Percentiles rank a stretch among this genome's conserved stretches.
Evolutionary conservation across 2,888 invertebrate species (phyloP).

Genomic region (Andrena praecox): DNA sequence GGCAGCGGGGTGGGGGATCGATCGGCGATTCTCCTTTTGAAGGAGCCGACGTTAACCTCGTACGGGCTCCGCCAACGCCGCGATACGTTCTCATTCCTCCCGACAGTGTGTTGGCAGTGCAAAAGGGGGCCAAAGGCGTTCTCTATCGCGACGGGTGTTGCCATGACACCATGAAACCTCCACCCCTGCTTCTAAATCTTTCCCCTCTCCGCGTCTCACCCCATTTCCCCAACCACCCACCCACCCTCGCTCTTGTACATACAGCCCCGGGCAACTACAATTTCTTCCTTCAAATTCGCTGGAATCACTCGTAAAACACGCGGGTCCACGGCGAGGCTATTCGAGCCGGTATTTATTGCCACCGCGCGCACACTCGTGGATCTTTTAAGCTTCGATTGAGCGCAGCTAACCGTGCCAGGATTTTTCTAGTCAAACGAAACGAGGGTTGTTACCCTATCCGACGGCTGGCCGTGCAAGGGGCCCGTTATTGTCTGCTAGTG

Average conservation of each 20-base stretch:
- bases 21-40: conserved; percentile 69
- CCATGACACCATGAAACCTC: conserved; percentile 83
- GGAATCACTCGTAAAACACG: conserved; percentile 60
- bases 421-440: neutral
- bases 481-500: neutral
- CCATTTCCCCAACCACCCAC: neutral
- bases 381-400: conserved; percentile 23
- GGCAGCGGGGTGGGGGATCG: conserved; percentile 51
- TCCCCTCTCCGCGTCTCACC: conserved; percentile 48
- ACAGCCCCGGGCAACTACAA: conserved; percentile 59
- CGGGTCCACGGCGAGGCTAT: neutral
- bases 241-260: conserved; percentile 44
- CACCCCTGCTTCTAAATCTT: conserved; percentile 78
- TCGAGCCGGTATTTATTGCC: conserved; percentile 24
- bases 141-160: conserved; percentile 81
- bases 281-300: conserved; percentile 61
- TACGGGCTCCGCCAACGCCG: conserved; percentile 61
- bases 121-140: conserved; percentile 75
- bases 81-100: conserved; percentile 57
- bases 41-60: conserved; percentile 71
- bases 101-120: conserved; percentile 60
- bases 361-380: neutral
- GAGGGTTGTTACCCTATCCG: neutral
- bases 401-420: conserved; percentile 2
- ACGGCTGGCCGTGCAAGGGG: neutral